Evolutionary conservation across 2,888 invertebrate species (phyloP).

Genomic region (Rhorus exstirpatorius): DNA sequence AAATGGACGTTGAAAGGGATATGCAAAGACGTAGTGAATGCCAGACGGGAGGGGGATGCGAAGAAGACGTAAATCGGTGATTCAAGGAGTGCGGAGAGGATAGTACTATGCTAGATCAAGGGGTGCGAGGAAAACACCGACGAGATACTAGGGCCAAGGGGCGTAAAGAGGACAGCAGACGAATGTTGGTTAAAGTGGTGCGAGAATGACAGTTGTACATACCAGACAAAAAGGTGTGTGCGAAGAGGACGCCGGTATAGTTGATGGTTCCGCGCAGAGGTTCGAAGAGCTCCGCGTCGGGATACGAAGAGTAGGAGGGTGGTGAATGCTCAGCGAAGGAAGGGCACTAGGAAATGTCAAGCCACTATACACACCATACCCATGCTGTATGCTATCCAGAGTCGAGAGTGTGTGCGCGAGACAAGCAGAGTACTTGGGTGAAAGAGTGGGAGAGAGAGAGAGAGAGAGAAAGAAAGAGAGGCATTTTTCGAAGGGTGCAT

Average conservation of each 20-base stretch:
- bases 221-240: neutral
- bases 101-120: neutral
- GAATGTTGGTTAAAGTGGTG: neutral
- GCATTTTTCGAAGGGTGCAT: neutral
- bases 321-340: neutral
- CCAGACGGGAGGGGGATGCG: too few species aligned
- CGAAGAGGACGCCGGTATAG: neutral
- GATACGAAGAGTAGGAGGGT: neutral
- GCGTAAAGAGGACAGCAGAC: neutral
- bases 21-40: neutral
- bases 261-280: too few species aligned
- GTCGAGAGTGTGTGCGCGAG: neutral
- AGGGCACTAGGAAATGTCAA: neutral
- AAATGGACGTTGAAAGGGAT: slow-evolving; percentile 13
- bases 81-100: slow-evolving; percentile 1
- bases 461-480: neutral
- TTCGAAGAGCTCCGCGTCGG: neutral
- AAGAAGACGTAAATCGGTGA: too few species aligned
- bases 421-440: neutral
- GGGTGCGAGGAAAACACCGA: slow-evolving; percentile 30
- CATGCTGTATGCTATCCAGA: neutral
- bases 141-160: neutral
- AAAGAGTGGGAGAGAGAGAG: neutral
- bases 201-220: slow-evolving; percentile 4
- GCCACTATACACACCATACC: neutral